Conservation (phyloP, 2,797 vertebrate genomes). For the Molossus alvarezi region DNA sequence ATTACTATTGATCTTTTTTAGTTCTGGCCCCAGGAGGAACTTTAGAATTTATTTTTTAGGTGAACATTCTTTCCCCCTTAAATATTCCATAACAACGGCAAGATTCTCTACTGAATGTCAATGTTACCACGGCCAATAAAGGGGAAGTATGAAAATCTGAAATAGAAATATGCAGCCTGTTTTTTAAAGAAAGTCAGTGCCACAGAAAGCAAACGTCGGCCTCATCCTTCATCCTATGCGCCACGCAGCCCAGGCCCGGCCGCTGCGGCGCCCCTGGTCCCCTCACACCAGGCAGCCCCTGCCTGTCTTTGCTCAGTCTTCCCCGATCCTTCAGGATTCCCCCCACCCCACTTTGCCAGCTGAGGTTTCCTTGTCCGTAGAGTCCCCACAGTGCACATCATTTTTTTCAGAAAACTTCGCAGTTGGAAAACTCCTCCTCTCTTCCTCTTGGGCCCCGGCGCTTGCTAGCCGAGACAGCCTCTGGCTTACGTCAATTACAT, state of each 20-base stretch:
- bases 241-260: accelerated
- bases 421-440: neutral
- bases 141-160: neutral
- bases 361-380: neutral
- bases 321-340: neutral
- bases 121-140: neutral
- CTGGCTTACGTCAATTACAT: accelerated
- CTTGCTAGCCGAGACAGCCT: neutral
- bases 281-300: neutral
- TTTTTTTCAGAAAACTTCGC: neutral
- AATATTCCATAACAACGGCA: neutral
- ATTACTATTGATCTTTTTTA: neutral
- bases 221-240: neutral
- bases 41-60: constrained; percentile 39
- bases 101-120: neutral
- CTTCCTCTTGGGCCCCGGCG: neutral
- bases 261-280: neutral
- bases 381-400: neutral
- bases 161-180: neutral
- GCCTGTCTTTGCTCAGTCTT: neutral
- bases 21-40: neutral
- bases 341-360: neutral
- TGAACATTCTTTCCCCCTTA: neutral
- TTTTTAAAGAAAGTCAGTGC: neutral
- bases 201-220: neutral